Evolutionary conservation across 37 sponge, comb jelly and placozoan genomes (phyloP).

Genomic region (Tethya wilhelma): DNA sequence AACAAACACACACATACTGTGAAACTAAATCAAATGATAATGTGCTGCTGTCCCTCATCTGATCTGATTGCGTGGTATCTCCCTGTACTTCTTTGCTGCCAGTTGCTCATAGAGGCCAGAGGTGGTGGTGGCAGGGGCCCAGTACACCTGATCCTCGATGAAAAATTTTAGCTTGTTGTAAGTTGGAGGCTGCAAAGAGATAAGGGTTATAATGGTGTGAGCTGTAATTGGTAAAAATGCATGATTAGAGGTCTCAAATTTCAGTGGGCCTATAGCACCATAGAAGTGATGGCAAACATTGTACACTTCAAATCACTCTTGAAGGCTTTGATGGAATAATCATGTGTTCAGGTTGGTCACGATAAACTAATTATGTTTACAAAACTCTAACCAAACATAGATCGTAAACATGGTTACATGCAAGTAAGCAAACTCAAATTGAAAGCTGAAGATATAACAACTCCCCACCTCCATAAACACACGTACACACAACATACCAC

Average conservation of each 20-base stretch:
- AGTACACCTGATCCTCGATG: conserved; percentile 34
- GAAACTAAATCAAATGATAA: too few relatives aligned
- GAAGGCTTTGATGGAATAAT: too few relatives aligned
- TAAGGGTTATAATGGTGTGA: background rate
- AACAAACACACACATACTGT: too few relatives aligned
- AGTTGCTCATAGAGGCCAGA: conserved; percentile 52
- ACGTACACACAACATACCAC: background rate
- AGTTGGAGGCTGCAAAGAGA: background rate
- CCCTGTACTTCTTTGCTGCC: conserved; percentile 49
- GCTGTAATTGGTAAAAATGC: background rate
- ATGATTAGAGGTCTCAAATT: background rate
- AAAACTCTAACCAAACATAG: too few relatives aligned
- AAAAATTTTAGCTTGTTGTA: conserved; percentile 47
- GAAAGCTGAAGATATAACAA: too few relatives aligned
- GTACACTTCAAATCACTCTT: background rate
- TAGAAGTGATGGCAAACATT: background rate
- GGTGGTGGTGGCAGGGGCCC: conserved; percentile 61
- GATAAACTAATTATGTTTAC: too few relatives aligned
- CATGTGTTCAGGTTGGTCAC: too few relatives aligned
- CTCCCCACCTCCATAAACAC: too few relatives aligned
- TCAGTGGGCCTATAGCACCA: background rate
- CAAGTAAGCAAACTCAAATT: too few relatives aligned
- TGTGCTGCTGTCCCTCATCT: conserved; percentile 9
- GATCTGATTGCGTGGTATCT: conserved; percentile 34
- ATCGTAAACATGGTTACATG: too few relatives aligned